Base-by-base conservation (phyloP, 2,888 invertebrate species). In the Amorpha juglandis region DNA sequence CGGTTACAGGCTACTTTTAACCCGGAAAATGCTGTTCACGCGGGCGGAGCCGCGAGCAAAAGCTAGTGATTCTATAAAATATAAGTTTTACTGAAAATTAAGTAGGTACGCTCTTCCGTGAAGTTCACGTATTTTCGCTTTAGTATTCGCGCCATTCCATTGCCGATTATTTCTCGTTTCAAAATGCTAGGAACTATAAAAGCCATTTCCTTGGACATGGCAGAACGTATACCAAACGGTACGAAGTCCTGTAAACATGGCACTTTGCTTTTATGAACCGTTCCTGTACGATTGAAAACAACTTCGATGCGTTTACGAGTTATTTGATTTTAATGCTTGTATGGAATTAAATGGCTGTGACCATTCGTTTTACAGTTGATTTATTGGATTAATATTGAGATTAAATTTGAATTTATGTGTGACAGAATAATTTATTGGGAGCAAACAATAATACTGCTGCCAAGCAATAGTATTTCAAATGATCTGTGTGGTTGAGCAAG, bases 201-300 rank as follows among this genome's bases (percentile, higher is more conserved):
- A 38, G 14, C 55, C 4, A 16, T 16, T 55, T 50, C 9, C 50
- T 50, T 50, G 12, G 45, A 45, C 27, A 27, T 27, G 27, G 27
- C 27, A 4, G 27, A 27, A 27, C 45, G 45, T 19, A 19, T 50
- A 16, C 48, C 16, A 48, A 48, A 48, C 12, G 12, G 47, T 19
- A 48, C 48, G 8, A 16, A 42, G 38, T 12, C n/a, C 38, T 50
- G 50, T 58, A 58, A 58, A 58, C 58, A 58, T 11, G 6, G 58
- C 38, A 8, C 6, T 19, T 42, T 58, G 58, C 38, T 42, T 38
- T 58, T 58, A 38, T 38, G 19, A 42, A 11, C 16, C 58, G 58
- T 58, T 50, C 58, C 58, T 58, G 58, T 58, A 12, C 19, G 19
- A 58, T 58, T 58, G 58, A 42, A 58, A 58, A 58, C 58, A 58